Evolutionary conservation across 2,797 vertebrate genomes (phyloP), one percentile per base, ranked within the genome.

Genomic region (Psittacula echo): DNA sequence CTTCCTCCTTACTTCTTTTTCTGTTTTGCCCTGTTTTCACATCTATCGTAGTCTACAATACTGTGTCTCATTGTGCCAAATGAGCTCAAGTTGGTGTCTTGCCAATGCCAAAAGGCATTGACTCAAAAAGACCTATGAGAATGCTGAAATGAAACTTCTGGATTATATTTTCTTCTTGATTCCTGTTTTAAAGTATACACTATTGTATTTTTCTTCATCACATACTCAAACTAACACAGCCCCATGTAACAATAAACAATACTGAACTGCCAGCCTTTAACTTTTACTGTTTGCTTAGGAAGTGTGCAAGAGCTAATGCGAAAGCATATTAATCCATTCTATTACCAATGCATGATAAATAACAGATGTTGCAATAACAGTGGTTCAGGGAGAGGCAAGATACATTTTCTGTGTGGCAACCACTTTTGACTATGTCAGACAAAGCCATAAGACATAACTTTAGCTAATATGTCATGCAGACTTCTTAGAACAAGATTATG

Each of bases 181-280:
- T 83, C 20, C 79, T 84, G 41, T 84, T 94, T 91, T 89, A 37
- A 84, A 86, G 53, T 23, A 44, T 66, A 62, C 34, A 8, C 45
- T 83, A 78, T 88, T 94, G 78, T 93, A 20, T 87, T 97, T 91
- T 44, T 44, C 68, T 87, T 89, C 87, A 24, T 84, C 66, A 37
- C 78, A 26, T 47, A 29, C n/a, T 61, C 60, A 80, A 5, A 45
- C 27, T 42, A 79, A 51, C 44, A 48, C 32, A 58, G 65, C 10
- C 39, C 34, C 19, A 5, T 11, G 10, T 60, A 60, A 60, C 56
- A 37, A 60, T 60, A 37, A 60, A 34, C 56, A 34, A 58, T 72
- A 68, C 30, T 32, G 24, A 58, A 78, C 56, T 82, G 68, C 42
- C 62, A 68, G 53, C 60, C 81, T 89, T 85, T 53, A 88, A 66